Conservation (phyloP, 2,888 invertebrate species). For the Rambutsinella grinnellia region DNA sequence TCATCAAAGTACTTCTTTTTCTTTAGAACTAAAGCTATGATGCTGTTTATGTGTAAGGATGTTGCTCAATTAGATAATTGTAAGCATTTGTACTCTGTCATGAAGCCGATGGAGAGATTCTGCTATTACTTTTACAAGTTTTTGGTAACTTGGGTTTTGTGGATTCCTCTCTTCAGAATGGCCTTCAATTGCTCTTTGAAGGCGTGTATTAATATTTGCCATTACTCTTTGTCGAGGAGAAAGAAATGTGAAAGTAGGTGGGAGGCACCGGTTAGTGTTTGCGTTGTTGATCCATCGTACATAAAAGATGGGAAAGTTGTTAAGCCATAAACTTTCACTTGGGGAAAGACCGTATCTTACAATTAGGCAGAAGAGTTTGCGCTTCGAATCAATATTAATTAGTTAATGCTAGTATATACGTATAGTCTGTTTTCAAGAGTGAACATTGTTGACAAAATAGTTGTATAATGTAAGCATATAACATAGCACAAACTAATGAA, state of each 20-base stretch:
- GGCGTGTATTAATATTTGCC: conserved; percentile 30
- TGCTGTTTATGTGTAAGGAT: conserved; percentile 61
- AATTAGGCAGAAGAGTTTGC: too few relatives aligned
- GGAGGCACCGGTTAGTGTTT: conserved; percentile 22
- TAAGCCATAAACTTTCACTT: too few relatives aligned
- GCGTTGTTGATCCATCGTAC: conserved; percentile 29
- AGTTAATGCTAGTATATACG: too few relatives aligned
- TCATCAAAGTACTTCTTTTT: conserved; percentile 56
- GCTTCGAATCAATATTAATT: too few relatives aligned
- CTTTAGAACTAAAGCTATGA: conserved; percentile 57
- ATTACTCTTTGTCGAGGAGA: conserved; percentile 28
- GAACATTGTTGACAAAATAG: too few relatives aligned
- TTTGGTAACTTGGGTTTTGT: conserved; percentile 46
- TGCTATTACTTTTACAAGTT: conserved; percentile 53
- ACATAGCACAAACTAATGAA: too few relatives aligned
- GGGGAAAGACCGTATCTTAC: too few relatives aligned
- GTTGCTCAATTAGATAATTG: conserved; percentile 57
- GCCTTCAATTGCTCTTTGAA: conserved; percentile 36
- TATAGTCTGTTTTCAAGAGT: too few relatives aligned
- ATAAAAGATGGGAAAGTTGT: too few relatives aligned
- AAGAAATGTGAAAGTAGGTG: conserved; percentile 42
- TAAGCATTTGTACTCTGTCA: conserved; percentile 43
- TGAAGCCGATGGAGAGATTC: conserved; percentile 51
- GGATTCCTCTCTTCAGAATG: conserved; percentile 44
- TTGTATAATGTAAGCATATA: too few relatives aligned